Conservation (phyloP, 2,797 vertebrate genomes). For the Periophthalmus magnuspinnatus region DNA sequence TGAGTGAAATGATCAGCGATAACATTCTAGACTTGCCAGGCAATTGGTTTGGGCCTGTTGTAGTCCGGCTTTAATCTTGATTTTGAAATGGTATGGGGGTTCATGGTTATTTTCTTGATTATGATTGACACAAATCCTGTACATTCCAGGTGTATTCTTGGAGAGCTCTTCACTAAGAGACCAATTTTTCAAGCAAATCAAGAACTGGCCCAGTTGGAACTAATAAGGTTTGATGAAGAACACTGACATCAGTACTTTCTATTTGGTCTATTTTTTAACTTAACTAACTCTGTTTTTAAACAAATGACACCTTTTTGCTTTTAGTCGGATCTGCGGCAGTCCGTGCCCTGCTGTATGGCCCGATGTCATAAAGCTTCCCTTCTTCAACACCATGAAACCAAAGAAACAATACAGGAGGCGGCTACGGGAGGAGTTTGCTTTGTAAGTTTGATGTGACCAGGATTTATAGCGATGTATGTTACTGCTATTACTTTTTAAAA, state of each 20-base stretch:
- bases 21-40: too few relatives aligned
- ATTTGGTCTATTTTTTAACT: background rate
- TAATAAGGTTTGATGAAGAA: constrained; percentile 85
- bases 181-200: constrained; percentile 99
- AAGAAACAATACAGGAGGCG: constrained; percentile 98
- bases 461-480: background rate
- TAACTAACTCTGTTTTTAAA: too few relatives aligned
- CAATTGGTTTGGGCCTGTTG: too few relatives aligned
- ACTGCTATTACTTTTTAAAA: too few relatives aligned
- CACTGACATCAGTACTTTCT: background rate
- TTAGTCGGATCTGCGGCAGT: constrained; percentile 95
- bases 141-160: constrained; percentile 89
- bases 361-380: constrained; percentile 97
- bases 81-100: background rate
- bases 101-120: background rate
- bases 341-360: constrained; percentile 98
- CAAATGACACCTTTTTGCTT: constrained; percentile 12
- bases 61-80: too few relatives aligned
- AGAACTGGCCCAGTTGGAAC: constrained; percentile 95
- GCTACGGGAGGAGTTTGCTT: constrained; percentile 95
- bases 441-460: constrained; percentile 78
- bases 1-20: too few relatives aligned
- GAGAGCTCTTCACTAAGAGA: constrained; percentile 98
- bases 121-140: constrained; percentile 4
- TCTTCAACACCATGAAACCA: constrained; percentile 99